These are phyloP conservation scores for Oplegnathus fasciatus DNA, from an alignment of 2,113 vertebrate species.

Conservation along the genomic window DNA sequence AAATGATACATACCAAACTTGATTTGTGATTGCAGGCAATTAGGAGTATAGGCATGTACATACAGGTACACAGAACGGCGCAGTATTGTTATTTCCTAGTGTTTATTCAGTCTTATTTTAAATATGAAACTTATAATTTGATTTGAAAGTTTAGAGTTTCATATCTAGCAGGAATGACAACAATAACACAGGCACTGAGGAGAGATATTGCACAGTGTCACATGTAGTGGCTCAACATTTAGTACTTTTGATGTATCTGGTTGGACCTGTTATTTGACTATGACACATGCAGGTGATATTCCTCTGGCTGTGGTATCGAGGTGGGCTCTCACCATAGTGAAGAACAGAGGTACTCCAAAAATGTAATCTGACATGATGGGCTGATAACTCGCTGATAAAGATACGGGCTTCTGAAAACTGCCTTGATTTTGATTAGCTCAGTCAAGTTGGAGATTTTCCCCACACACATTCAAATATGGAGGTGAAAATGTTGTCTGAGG, in stretches of 20 bases:
- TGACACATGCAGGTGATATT: slow-evolving; percentile 21
- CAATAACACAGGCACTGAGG: not conserved
- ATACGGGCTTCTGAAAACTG: not conserved
- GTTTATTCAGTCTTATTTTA: not conserved
- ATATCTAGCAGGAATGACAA: not conserved
- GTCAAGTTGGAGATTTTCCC: not conserved
- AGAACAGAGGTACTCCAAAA: not conserved
- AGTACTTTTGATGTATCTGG: slow-evolving; percentile 18
- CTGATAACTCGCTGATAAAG: not conserved
- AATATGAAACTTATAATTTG: too few species aligned
- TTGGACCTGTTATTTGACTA: slow-evolving; percentile 58
- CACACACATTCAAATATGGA: not conserved
- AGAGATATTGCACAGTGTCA: not conserved
- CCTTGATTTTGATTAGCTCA: not conserved
- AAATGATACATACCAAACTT: not conserved
- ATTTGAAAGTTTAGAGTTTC: not conserved
- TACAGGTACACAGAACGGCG: not conserved
- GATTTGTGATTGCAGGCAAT: not conserved
- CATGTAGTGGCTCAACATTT: not conserved
- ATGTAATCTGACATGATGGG: not conserved
- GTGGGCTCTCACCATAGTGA: not conserved
- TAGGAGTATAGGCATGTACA: not conserved
- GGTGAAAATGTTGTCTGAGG: not conserved
- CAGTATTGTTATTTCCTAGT: not conserved
- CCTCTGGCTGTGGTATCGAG: not conserved